phyloP scores from a whole-genome alignment of 2,797 vertebrate genomes.

The Amblyraja radiata region DNA sequence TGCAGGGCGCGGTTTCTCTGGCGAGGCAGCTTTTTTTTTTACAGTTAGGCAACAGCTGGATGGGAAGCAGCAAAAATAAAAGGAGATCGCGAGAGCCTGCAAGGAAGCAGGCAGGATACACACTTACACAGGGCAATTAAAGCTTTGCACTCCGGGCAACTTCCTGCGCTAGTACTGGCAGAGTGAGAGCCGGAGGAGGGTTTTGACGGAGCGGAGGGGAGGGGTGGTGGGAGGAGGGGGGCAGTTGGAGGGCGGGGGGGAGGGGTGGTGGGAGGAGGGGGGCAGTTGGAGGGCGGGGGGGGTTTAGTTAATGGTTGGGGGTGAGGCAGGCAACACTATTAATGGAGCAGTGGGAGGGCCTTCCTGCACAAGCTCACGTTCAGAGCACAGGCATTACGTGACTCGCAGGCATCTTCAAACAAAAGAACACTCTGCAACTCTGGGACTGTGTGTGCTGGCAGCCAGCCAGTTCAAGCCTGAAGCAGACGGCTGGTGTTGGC shows the following conservation, averaged over 20 bases:
- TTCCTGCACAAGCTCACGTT: background rate
- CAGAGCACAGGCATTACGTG: background rate
- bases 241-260: too few species aligned
- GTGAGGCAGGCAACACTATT: conserved; percentile 51
- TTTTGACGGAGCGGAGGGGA: too few species aligned
- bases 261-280: too few species aligned
- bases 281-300: too few species aligned
- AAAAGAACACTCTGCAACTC: conserved; percentile 1
- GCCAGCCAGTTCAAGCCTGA: background rate
- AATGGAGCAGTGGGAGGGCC: conserved; percentile 52
- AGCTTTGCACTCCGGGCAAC: conserved; percentile 49
- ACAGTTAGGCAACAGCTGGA: background rate
- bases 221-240: too few species aligned
- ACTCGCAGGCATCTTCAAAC: background rate
- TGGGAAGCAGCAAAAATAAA: background rate
- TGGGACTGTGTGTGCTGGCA: background rate
- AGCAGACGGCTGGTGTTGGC: background rate
- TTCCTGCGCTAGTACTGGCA: conserved; percentile 55
- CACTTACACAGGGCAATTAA: conserved; percentile 53
- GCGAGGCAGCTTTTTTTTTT: too few species aligned
- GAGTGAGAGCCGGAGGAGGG: conserved; percentile 38
- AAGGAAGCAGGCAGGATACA: conserved; percentile 45
- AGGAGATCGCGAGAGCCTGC: conserved; percentile 11
- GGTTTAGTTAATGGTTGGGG: too few species aligned
- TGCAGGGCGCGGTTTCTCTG: background rate